These are phyloP conservation scores for Machaerirhynchus nigripectus DNA, from an alignment of 2,113 vertebrate genomes.

Conservation along the genomic window DNA sequence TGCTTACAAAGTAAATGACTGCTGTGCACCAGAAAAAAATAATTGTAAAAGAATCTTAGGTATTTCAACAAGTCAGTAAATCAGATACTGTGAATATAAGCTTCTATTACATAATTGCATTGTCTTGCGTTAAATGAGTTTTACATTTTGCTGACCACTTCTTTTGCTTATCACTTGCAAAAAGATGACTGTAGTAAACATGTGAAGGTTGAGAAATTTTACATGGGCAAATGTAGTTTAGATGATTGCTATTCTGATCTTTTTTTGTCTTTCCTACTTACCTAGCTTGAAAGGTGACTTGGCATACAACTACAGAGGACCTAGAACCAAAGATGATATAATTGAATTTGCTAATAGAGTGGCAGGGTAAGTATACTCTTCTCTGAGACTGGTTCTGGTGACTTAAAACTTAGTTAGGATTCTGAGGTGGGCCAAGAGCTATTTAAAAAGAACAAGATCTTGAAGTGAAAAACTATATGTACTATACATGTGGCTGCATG, in stretches of 20 bases:
- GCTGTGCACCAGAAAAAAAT: background rate
- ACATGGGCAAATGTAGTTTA: background rate
- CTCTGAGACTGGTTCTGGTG: background rate
- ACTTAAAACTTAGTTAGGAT: background rate
- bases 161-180: background rate
- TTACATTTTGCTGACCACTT: background rate
- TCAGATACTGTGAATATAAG: background rate
- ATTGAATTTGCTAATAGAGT: constrained; percentile 97
- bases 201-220: background rate
- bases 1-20: background rate
- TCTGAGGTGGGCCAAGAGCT: background rate
- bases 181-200: background rate
- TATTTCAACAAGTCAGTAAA: background rate
- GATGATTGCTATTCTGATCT: background rate
- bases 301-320: constrained; percentile 95
- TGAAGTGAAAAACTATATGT: background rate
- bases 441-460: background rate
- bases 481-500: rapidly evolving
- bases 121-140: background rate
- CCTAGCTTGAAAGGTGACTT: constrained; percentile 91
- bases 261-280: background rate
- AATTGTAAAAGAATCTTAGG: background rate
- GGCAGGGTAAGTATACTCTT: constrained; percentile 83
- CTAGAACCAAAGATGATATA: constrained; percentile 96
- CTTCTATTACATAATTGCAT: background rate